phyloP scores from a whole-genome alignment of 2,888 invertebrate genomes.

The Eurytoma adleriae region DNA sequence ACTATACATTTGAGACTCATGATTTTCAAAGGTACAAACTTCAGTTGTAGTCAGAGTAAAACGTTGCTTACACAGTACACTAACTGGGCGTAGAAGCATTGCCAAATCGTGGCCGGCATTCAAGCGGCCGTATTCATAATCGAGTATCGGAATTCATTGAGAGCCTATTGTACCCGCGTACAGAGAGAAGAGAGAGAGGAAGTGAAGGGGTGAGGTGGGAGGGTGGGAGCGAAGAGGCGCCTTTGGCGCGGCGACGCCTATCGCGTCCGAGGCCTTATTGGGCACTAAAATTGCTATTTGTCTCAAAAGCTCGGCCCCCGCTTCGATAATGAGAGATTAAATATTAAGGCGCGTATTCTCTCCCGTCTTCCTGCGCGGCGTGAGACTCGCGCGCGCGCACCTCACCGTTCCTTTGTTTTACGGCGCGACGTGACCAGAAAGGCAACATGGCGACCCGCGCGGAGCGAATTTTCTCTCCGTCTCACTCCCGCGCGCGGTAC shows the following conservation, averaged over 20 bases:
- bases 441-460: slow-evolving; percentile 69
- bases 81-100: no score
- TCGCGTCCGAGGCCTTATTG: slow-evolving; percentile 56
- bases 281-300: slow-evolving; percentile 71
- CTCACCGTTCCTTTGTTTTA: slow-evolving; percentile 75
- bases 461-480: slow-evolving; percentile 18
- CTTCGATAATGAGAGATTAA: slow-evolving; percentile 75
- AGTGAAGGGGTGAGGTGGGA: background rate
- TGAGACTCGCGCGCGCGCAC: slow-evolving; percentile 54
- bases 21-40: no score
- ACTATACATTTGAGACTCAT: no score
- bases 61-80: no score
- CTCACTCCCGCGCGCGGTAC: background rate
- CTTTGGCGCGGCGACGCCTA: slow-evolving; percentile 15
- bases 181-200: background rate
- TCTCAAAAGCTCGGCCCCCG: slow-evolving; percentile 72
- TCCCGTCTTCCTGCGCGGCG: slow-evolving; percentile 7
- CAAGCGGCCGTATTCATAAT: slow-evolving; percentile 9
- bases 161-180: slow-evolving; percentile 27
- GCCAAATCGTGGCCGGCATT: background rate
- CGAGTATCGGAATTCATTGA: slow-evolving; percentile 39
- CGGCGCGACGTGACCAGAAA: slow-evolving; percentile 75
- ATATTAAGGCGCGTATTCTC: slow-evolving; percentile 68
- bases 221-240: slow-evolving; percentile 4
- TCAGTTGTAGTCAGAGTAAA: no score